phyloP scores from a whole-genome alignment of 92 coral and sea anemone genomes.

The Isaurus tuberculatus region DNA sequence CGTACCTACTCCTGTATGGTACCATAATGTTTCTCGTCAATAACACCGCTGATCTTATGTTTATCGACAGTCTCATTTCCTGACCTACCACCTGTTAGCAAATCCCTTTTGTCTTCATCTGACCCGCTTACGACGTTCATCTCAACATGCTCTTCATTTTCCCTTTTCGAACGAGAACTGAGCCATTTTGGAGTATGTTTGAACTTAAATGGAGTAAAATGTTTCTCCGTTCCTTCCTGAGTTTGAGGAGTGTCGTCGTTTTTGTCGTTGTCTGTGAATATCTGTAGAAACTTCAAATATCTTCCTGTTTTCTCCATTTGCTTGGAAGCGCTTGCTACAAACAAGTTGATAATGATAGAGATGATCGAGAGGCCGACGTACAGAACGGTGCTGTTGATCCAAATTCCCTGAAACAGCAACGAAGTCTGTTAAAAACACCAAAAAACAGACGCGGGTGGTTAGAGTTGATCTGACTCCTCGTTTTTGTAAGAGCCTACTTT shows the following conservation, averaged over 20 bases:
- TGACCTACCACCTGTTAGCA: neutral
- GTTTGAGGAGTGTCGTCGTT: neutral
- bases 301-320: slow-evolving; percentile 91
- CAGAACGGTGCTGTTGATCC: slow-evolving; percentile 84
- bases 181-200: neutral
- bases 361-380: slow-evolving; percentile 85
- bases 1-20: slow-evolving; percentile 20
- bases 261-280: slow-evolving; percentile 57
- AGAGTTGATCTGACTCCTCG: slow-evolving; percentile 57
- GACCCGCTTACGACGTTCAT: neutral
- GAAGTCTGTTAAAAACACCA: slow-evolving; percentile 77
- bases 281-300: slow-evolving; percentile 71
- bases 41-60: neutral
- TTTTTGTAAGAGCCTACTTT: too few species aligned
- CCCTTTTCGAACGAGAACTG: neutral
- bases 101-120: neutral
- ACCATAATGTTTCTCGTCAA: slow-evolving; percentile 25
- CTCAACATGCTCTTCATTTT: neutral
- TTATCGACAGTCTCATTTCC: neutral
- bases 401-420: slow-evolving; percentile 92
- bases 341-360: slow-evolving; percentile 89
- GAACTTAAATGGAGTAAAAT: slow-evolving; percentile 1
- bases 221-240: slow-evolving; percentile 3
- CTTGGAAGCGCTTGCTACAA: slow-evolving; percentile 74
- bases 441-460: slow-evolving; percentile 55